Percentiles rank a stretch among this genome's conserved stretches.
Conservation (phyloP, 2,113 vertebrate species). For the Cettia cetti region DNA sequence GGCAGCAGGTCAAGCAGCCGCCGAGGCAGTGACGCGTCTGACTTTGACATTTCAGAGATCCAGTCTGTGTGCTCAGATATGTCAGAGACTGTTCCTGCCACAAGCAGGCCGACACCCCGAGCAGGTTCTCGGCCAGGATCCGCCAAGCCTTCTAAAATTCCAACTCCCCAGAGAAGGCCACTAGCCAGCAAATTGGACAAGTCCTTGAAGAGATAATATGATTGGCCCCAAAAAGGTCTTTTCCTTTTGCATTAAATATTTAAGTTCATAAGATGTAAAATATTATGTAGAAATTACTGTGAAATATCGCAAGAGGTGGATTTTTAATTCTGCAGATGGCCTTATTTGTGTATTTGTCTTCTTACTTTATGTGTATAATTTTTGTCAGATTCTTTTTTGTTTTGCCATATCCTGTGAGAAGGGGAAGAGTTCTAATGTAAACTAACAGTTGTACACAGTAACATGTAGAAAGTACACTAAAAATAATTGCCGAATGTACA, state of each 20-base stretch:
- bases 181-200: conserved; percentile 89
- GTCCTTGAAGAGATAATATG: conserved; percentile 93
- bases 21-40: conserved; percentile 93
- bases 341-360: conserved; percentile 95
- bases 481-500: conserved; percentile 84
- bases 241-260: conserved; percentile 85
- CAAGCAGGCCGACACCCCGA: conserved; percentile 78
- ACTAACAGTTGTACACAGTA: conserved; percentile 82
- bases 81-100: conserved; percentile 84
- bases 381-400: conserved; percentile 77
- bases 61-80: conserved; percentile 93
- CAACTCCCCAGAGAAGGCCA: conserved; percentile 88
- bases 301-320: conserved; percentile 86
- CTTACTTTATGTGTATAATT: conserved; percentile 93
- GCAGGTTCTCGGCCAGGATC: conserved; percentile 81
- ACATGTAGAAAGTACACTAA: conserved; percentile 75
- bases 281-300: conserved; percentile 92
- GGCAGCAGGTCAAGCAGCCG: conserved; percentile 96
- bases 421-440: conserved; percentile 75
- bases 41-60: conserved; percentile 99
- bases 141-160: conserved; percentile 94
- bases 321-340: conserved; percentile 91
- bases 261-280: conserved; percentile 96
- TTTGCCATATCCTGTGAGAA: conserved; percentile 78
- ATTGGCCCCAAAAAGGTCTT: conserved; percentile 53